Evolutionary conservation across 2,888 invertebrate genomes (phyloP).

Genomic region (Phanerotoma sp.): DNA sequence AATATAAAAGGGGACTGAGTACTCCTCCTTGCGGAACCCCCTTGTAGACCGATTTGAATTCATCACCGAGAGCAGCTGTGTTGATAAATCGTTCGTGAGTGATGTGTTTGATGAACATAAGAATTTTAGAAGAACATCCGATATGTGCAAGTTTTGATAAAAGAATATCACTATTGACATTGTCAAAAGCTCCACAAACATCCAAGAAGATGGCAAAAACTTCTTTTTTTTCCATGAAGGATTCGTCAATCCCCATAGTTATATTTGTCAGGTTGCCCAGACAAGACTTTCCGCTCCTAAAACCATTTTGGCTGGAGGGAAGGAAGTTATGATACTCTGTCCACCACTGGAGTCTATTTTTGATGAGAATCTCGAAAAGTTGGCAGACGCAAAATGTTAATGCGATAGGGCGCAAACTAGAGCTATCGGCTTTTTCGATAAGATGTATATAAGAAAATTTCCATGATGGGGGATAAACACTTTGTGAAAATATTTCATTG

Average conservation of each 20-base stretch:
- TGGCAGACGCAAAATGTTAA: slow-evolving; percentile 1
- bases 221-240: background rate
- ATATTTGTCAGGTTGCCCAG: background rate
- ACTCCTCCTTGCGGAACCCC: background rate
- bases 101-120: background rate
- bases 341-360: background rate
- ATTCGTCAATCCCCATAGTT: background rate
- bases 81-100: background rate
- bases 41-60: background rate
- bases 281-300: slow-evolving; percentile 2
- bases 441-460: background rate
- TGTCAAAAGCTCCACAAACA: slow-evolving; percentile 1
- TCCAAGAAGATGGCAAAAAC: background rate
- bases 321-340: background rate
- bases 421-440: background rate
- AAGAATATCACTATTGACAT: background rate
- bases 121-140: background rate
- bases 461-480: background rate
- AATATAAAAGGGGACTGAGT: background rate
- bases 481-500: background rate
- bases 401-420: background rate
- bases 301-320: background rate
- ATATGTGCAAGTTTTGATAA: background rate
- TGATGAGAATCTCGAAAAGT: background rate
- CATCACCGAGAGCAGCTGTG: background rate